Evolutionary conservation across 2,888 invertebrate genomes (phyloP), one percentile per base, ranked within the genome.

Genomic region (Clostera curtula): DNA sequence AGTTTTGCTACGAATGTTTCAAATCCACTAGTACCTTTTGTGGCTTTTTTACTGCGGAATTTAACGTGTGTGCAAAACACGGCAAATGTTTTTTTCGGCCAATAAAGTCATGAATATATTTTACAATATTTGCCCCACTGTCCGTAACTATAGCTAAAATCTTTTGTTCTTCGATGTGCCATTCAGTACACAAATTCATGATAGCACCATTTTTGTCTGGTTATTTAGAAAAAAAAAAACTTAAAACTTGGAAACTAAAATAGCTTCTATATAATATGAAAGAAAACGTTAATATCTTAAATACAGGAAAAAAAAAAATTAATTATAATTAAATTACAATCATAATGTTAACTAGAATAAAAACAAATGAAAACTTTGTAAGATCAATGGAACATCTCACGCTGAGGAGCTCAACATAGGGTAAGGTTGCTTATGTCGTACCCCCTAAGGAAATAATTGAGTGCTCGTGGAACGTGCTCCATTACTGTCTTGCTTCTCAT

Each of bases 331-430:
- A n/a, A n/a, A n/a, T n/a, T n/a, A n/a, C n/a, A n/a, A n/a, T n/a
- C n/a, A n/a, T n/a, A n/a, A n/a, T n/a, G n/a, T n/a, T n/a, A n/a
- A n/a, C n/a, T 21, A 25, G 25, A 25, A 19, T 19, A 25, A 27
- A 27, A 27, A 16, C 16, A 27, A 23, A 23, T 23, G 22, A 23
- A 27, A 27, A 27, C 16, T 21, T 26, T 19, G 26, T 20, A 26
- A 26, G 26, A 26, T 26, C 26, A 19, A 26, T 26, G 26, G 20
- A 26, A 21, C 27, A 27, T 25, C 25, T 25, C 25, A 19, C 19
- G 12, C 25, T 25, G 25, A 25, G 25, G 25, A 25, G 17, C n/a
- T n/a, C n/a, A n/a, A n/a, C n/a, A n/a, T n/a, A n/a, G n/a, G n/a
- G n/a, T n/a, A n/a, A n/a, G n/a, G n/a, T n/a, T n/a, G n/a, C n/a